Evolutionary conservation across 2,113 vertebrate genomes (phyloP), one percentile per base, ranked within the genome.

Genomic region (Natator depressus): DNA sequence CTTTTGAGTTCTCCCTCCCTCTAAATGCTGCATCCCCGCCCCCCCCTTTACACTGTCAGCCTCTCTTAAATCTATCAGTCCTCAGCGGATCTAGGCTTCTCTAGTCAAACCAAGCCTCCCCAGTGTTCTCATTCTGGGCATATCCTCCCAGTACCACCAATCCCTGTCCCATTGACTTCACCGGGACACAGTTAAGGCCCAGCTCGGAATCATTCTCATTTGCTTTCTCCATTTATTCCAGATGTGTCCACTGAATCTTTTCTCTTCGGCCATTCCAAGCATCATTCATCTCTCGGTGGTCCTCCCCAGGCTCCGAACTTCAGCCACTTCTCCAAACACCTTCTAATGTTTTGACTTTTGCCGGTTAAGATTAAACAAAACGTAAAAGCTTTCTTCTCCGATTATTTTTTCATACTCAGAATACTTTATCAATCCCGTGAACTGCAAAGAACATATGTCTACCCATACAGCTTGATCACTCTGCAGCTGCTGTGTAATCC

Each of bases 321-420:
- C 90, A 96, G 85, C 93, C 93, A 80, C 90, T 96, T 97, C 96
- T 96, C 91, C 96, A 96, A 97, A 97, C 97, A 95, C 94, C 82
- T 89, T 85, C 87, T 90, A 89, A 97, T 97, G 92, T 97, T 97
- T 97, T 96, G 94, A 94, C 87, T 94, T 96, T 93, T 94, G 93
- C 92, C 92, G 84, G 92, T 89, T 94, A 96, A 83, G 94, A 89
- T 95, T 96, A 97, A 97, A 97, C 96, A 97, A 97, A 97, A 96
- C 91, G 93, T 97, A 95, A 97, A 97, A 97, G 97, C 92, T 95
- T 95, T 94, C 92, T 95, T 95, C 94, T 83, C 92, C 93, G 95
- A 93, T 82, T 91, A 97, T 87, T 97, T 95, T 95, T 93, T 95
- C 81, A 83, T 96, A 95, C 87, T 88, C 13, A 0, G 65, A 93